Evolutionary conservation across 1,140 invertebrate genomes (phyloP), one percentile per base, ranked within the genome.

Genomic region (Brachionus asplanchnoidis): DNA sequence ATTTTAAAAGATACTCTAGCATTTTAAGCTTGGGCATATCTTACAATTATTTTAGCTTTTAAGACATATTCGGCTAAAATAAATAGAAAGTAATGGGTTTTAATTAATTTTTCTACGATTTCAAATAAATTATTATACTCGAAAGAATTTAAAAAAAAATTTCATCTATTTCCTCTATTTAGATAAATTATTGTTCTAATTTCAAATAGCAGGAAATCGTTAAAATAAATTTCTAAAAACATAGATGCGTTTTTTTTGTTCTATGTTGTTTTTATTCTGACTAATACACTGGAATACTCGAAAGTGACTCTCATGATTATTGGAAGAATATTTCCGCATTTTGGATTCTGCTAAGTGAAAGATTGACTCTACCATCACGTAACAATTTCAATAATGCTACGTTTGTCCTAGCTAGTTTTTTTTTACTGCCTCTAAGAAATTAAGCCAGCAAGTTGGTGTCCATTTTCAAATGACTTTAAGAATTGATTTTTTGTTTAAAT

Each of bases 71-170:
- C 53, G 53, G n/a, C 53, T 60, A 60, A 23, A 60, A 60, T 20
- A 60, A 60, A 60, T 60, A 60, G 53, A 60, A 60, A 60, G 53
- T 60, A 60, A 60, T 60, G 53, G 53, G 20, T 60, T 60, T 60
- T 60, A 60, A 60, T 60, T 60, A 60, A 60, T 60, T 60, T 60
- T 60, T 23, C 53, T 60, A 60, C 17, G 53, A 60, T 60, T 60
- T 60, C 53, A 60, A 60, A 60, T 60, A 60, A 60, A 60, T 60
- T 60, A 60, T 60, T 60, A 60, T 60, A 60, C 53, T 60, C 53
- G 53, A 60, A 60, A 60, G 53, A 60, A 60, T 60, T 60, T 26
- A 20, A 23, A 60, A 60, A 36, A 60, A 60, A 60, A 20, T 60
- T 56, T 60, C 53, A 60, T 60, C 53, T 60, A 60, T 60, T 60